Evolutionary conservation across 2,888 invertebrate genomes (phyloP), one percentile per base, ranked within the genome.

Genomic region (Pristionchus maxplancki): DNA sequence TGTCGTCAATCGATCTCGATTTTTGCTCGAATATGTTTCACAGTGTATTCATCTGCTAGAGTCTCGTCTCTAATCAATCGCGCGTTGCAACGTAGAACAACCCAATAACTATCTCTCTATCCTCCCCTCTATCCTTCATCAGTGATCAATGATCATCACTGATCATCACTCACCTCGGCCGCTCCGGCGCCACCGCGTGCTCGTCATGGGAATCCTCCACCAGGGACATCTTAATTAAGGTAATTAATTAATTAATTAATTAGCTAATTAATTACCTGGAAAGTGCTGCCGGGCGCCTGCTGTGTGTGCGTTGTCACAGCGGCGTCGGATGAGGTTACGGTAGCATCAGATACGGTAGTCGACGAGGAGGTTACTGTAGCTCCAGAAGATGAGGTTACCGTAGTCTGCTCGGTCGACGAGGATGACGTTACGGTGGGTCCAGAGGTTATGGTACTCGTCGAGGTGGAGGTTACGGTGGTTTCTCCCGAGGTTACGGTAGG

Each of bases 131-230:
- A n/a, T n/a, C n/a, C n/a, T n/a, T n/a, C n/a, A n/a, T n/a, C n/a
- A n/a, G n/a, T n/a, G n/a, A n/a, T n/a, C n/a, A n/a, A n/a, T n/a
- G n/a, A n/a, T n/a, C n/a, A n/a, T n/a, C n/a, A n/a, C n/a, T n/a
- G n/a, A n/a, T n/a, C n/a, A n/a, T n/a, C n/a, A n/a, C 44, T 44
- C 44, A 85, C 85, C 85, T 85, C 44, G 85, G 85, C 15, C 17
- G 11, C 24, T 85, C 85, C 0, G 85, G 85, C 37, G 85, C 62
- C 9, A 20, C 85, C 8, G 85, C 58, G 31, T 85, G 85, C 8
- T 85, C 85, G 15, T 85, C 84, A 3, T 85, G 53, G 8, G 24
- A 13, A 4, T 34, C 67, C 67, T 67, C 78, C 28, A 78, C 17
- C 1, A 17, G 44, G 17, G 78, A 4, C 78, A 78, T 78, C 78